Percentiles rank a stretch among this genome's conserved stretches.
Evolutionary conservation across 2,797 vertebrate genomes (phyloP).

Genomic region (Glyptemys insculpta): DNA sequence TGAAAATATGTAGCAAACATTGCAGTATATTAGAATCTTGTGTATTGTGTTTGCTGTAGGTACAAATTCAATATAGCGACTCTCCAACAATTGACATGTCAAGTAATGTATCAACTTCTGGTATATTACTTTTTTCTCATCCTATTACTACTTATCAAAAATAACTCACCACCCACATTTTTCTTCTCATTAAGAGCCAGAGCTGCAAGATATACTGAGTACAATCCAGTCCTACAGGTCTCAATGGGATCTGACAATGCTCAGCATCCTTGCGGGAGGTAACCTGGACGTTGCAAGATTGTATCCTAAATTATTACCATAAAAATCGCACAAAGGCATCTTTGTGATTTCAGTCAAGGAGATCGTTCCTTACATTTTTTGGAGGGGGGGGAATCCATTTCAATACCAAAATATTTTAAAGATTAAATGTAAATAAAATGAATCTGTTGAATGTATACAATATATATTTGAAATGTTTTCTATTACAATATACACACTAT

Average conservation of each 20-base stretch:
- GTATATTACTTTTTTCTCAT: constrained; percentile 79
- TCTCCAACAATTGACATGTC: constrained; percentile 75
- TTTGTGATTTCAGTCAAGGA: neutral
- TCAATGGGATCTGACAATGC: neutral
- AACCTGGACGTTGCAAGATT: neutral
- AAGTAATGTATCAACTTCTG: constrained; percentile 72
- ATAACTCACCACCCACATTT: constrained; percentile 60
- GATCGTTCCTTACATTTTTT: neutral
- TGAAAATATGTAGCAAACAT: constrained; percentile 76
- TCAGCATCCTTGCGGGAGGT: neutral
- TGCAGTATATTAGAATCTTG: constrained; percentile 73
- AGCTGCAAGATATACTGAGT: constrained; percentile 45
- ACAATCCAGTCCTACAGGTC: neutral
- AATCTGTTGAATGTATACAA: neutral
- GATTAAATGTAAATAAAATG: neutral
- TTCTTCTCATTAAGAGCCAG: constrained; percentile 49
- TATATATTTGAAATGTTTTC: neutral
- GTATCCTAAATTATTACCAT: neutral
- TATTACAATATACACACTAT: neutral
- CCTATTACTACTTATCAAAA: constrained; percentile 78
- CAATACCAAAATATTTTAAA: neutral
- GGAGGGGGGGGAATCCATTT: neutral
- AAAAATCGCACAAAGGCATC: neutral
- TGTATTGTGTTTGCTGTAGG: constrained; percentile 65
- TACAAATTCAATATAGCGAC: constrained; percentile 75